These are phyloP conservation scores for Calidris pygmaea DNA, from an alignment of 2,113 vertebrate species.

Conservation along the genomic window DNA sequence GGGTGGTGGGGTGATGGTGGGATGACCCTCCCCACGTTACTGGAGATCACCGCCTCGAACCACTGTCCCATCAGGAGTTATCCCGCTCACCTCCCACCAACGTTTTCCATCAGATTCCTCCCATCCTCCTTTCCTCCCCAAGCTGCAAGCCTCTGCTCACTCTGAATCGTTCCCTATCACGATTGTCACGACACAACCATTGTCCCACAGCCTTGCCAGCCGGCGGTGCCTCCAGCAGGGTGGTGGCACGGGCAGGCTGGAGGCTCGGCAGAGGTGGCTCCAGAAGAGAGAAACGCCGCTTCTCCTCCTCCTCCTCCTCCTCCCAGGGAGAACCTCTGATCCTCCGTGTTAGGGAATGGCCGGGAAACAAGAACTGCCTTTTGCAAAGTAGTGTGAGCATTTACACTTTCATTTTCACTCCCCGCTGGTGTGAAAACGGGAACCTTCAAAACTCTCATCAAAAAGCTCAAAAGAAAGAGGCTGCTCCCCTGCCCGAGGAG, in stretches of 20 bases:
- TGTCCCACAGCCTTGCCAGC: background rate
- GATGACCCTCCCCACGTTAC: background rate
- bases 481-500: background rate
- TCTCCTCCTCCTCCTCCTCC: background rate
- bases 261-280: background rate
- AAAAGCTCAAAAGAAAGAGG: background rate
- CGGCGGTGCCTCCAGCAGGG: rapidly evolving
- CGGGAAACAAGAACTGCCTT: background rate
- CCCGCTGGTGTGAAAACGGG: background rate
- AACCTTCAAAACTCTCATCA: background rate
- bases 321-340: rapidly evolving
- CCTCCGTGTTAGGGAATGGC: rapidly evolving
- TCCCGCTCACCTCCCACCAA: background rate
- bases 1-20: background rate
- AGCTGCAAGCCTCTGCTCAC: background rate
- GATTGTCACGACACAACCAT: background rate
- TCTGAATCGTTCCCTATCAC: rapidly evolving
- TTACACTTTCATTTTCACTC: background rate
- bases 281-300: rapidly evolving
- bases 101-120: background rate
- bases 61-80: background rate
- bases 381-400: background rate
- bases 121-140: background rate
- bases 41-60: background rate
- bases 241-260: background rate